Percentiles rank a stretch among this genome's conserved stretches.
phyloP scores from a whole-genome alignment of 2,888 invertebrate genomes.

The Brachyopa scutellaris region DNA sequence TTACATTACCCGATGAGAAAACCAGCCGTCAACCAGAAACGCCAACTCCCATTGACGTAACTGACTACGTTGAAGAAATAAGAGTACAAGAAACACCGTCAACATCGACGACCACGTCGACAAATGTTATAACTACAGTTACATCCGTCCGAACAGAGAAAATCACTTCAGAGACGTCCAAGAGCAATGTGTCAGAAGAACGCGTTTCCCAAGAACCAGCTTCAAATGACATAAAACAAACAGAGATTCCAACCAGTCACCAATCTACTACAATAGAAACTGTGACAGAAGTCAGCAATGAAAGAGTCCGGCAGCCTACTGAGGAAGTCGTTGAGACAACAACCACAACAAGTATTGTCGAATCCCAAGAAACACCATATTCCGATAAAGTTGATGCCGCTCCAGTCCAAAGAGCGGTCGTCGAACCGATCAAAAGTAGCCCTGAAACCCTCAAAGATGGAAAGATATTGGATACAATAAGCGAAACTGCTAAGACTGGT shows the following conservation, averaged over 20 bases:
- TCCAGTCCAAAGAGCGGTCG: not conserved
- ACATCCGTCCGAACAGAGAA: conserved; percentile 47
- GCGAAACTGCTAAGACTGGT: conserved; percentile 92
- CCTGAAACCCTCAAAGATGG: conserved; percentile 7
- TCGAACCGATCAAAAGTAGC: not conserved
- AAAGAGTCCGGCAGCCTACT: too few relatives aligned
- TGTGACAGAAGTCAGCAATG: too few relatives aligned
- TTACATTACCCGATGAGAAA: conserved; percentile 30
- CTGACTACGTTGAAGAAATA: conserved; percentile 7
- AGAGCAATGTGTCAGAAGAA: conserved; percentile 10
- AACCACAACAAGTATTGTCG: too few relatives aligned
- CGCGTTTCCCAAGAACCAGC: not conserved
- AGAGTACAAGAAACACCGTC: not conserved
- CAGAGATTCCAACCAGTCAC: too few relatives aligned
- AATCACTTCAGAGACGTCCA: conserved; percentile 19
- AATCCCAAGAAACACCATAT: not conserved
- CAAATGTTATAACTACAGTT: conserved; percentile 27
- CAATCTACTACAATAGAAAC: too few relatives aligned
- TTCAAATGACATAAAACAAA: not conserved
- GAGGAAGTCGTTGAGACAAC: too few relatives aligned
- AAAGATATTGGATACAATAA: conserved; percentile 77
- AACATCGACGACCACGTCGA: conserved; percentile 11
- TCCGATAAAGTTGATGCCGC: conserved; percentile 7
- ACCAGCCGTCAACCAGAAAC: not conserved
- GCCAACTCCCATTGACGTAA: not conserved